Base-by-base conservation (phyloP, 2,797 vertebrate species). In the Halcyon leucocephala region DNA sequence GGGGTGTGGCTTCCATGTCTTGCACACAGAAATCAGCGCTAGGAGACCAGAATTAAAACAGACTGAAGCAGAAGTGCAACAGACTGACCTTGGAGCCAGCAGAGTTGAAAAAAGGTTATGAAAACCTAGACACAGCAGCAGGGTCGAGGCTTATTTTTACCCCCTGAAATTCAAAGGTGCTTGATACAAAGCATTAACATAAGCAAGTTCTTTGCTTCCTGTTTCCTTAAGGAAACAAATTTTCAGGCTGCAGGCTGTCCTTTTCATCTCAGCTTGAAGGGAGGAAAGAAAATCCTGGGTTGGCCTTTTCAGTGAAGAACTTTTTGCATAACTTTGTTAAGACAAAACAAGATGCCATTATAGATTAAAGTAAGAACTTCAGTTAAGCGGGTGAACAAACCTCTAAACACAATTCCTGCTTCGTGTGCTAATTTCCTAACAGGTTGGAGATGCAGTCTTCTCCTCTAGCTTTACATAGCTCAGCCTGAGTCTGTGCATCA, bases 1-100 rank as follows among this genome's bases (percentile, higher is more conserved):
- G 70, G 91, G 95, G 95, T 96, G 95, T 86, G 96, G 88, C 71
- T 95, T 96, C 91, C 80, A 91, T 29, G 81, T 89, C 88, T 93
- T 86, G 60, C 66, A 39, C 60, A 74, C 51, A 95, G 82, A 82
- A 91, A 69, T 89, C 86, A 65, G 80, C 0, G 2, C 77, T 86
- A 79, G 82, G 93, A 93, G 81, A 82, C 82, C 86, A 93, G 66
- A 93, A 82, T 84, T 96, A 65, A 93, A 95, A 93, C 72, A 85
- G 91, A 67, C 42, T 4, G 7, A 79, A 84, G 85, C 55, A 91
- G 57, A 88, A 95, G 48, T 51, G 48, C 66, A 85, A 66, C 31
- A 3, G 19, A 37, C 28, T 70, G 82, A 89, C 80, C 73, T 79
- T 86, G 55, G 73, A 86, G 55, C 79, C 82, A 87, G 82, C 12